Conservation (phyloP, 2,113 vertebrate species). For the Ceyx melanurus region DNA sequence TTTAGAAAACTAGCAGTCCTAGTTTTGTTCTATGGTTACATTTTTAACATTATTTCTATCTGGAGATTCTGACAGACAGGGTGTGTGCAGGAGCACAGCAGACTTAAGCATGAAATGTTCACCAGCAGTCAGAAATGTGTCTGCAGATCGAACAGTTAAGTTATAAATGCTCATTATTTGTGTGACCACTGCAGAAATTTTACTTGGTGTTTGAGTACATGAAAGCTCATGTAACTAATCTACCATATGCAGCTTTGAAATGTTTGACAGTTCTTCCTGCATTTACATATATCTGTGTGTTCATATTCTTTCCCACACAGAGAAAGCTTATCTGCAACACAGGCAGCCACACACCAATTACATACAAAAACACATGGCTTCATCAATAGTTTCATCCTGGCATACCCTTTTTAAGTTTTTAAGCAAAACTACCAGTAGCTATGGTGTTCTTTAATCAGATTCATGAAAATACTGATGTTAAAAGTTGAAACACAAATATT, state of each 20-base stretch:
- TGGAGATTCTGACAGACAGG: neutral
- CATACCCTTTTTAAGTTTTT: neutral
- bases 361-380: neutral
- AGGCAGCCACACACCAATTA: neutral
- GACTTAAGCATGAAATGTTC: neutral
- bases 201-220: rapidly evolving
- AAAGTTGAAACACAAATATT: neutral
- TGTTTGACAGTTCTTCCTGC: neutral
- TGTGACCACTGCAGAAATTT: neutral
- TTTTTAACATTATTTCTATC: neutral
- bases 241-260: neutral
- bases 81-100: rapidly evolving
- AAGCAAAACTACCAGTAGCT: neutral
- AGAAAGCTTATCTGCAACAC: neutral
- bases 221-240: neutral
- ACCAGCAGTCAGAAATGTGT: neutral
- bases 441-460: neutral
- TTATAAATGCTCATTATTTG: neutral
- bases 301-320: neutral
- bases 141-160: neutral
- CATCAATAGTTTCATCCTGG: neutral
- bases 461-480: neutral
- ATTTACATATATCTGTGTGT: neutral
- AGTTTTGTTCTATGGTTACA: neutral
- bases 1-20: neutral